Evolutionary conservation across 2,888 invertebrate genomes (phyloP).

Genomic region (Notodonta ziczac): DNA sequence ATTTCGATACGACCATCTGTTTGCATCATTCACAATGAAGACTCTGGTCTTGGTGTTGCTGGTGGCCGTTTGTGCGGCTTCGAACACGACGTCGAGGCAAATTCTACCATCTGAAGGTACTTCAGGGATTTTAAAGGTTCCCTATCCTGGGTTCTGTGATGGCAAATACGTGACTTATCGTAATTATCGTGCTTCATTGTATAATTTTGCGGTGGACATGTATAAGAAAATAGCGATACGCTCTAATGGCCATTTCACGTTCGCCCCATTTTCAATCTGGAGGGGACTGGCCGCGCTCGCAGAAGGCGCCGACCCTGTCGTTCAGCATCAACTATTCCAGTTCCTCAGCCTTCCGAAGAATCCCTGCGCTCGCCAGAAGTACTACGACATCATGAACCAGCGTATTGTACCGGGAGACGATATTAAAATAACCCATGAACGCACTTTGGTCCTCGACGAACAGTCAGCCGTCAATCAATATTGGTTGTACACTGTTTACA

Average conservation of each 20-base stretch:
- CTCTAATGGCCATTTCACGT: conserved; percentile 25
- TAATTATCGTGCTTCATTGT: conserved; percentile 15
- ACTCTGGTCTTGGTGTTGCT: background rate
- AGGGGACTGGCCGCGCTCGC: conserved; percentile 32
- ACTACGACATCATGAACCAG: conserved; percentile 29
- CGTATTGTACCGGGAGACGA: conserved; percentile 21
- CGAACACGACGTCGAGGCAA: background rate
- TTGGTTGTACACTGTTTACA: conserved; percentile 23
- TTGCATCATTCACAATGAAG: background rate
- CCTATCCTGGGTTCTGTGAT: conserved; percentile 16
- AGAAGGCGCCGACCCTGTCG: conserved; percentile 31
- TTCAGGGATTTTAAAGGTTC: too few relatives aligned
- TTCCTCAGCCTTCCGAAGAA: conserved; percentile 32
- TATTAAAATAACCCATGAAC: conserved; percentile 23
- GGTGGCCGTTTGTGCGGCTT: background rate
- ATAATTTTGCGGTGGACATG: conserved; percentile 15
- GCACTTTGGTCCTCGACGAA: conserved; percentile 30
- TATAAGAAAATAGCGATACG: conserved; percentile 15
- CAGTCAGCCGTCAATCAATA: conserved; percentile 16
- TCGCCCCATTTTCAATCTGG: conserved; percentile 35
- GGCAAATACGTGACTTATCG: conserved; percentile 12
- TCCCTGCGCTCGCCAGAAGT: conserved; percentile 28
- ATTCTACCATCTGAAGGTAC: too few relatives aligned
- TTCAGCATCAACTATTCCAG: conserved; percentile 25
- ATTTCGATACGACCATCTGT: too few relatives aligned